Percentiles rank a stretch among this genome's conserved stretches.
Conservation (phyloP, 2,888 invertebrate species). For the Leptopilina drosophilae region DNA sequence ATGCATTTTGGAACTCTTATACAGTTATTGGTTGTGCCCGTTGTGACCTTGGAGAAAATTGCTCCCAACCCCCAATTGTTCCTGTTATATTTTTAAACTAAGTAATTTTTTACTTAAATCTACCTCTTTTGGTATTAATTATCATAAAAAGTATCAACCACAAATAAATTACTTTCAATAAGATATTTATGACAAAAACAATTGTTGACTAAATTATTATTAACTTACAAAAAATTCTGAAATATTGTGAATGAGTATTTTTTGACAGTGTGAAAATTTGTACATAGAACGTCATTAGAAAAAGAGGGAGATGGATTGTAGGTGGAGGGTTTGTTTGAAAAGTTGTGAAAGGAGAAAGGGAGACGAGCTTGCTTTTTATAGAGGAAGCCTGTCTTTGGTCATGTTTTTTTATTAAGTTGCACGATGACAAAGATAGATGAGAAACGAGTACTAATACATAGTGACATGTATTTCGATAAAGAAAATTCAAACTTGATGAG, state of each 20-base stretch:
- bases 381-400: not conserved
- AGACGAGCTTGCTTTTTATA: not conserved
- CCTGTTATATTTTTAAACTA: not conserved
- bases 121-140: too few species aligned
- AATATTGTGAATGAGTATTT: too few species aligned
- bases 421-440: conserved; percentile 11
- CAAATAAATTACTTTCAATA: too few species aligned
- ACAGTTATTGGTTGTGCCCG: not conserved
- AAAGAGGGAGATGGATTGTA: too few species aligned
- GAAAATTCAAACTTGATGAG: not conserved
- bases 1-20: not conserved
- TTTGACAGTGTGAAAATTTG: too few species aligned
- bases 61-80: not conserved
- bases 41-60: conserved; percentile 9
- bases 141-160: too few species aligned
- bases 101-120: not conserved
- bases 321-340: not conserved
- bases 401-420: conserved; percentile 8
- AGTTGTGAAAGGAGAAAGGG: not conserved
- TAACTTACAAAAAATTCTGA: too few species aligned
- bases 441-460: not conserved
- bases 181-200: too few species aligned
- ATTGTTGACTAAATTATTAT: too few species aligned
- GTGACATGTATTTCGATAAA: not conserved
- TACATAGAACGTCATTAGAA: too few species aligned